Evolutionary conservation across 2,888 invertebrate species (phyloP), one percentile per base, ranked within the genome.

Genomic region (Ectemnius lituratus): DNA sequence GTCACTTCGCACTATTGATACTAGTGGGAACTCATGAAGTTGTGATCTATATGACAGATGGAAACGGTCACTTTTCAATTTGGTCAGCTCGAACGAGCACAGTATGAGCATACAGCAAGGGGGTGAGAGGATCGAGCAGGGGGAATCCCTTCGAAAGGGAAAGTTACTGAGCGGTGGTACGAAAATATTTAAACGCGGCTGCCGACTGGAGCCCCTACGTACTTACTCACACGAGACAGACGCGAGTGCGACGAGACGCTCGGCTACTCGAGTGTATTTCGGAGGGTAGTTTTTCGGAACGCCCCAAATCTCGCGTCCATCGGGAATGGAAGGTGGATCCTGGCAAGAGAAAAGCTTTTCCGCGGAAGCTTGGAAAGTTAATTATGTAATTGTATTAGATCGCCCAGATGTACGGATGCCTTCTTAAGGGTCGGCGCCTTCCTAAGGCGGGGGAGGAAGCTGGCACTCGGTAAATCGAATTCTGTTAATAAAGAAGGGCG

Each of bases 371-470:
- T 61, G 73, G 69, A 73, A 76, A 76, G 73, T 78, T 73, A 76
- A 78, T 76, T 78, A 78, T 69, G 77, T 76, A 76, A 78, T 76
- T 76, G 70, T 59, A 59, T 78, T 78, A 70, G 69, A 73, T 76
- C 76, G 56, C 59, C 28, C 64, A 59, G 66, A 62, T 52, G 73
- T 57, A 72, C 60, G 76, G 62, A 67, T 68, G 64, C 75, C 27
- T 63, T 47, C 62, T 46, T 16, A 11, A 5, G 46, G 52, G 20
- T 14, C 47, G 59, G 8, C 20, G 13, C 28, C 59, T 58, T 45
- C 45, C 3, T 4, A 46, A 52, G 70, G 58, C 18, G 45, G 14
- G 49, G 18, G 14, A 13, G 6, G 4, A 14, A 20, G 18, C 46
- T 11, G 60, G 61, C 23, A 37, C 37, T 37, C 8, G 16, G 13